A percentile compares a stretch with the other conserved stretches of the same genome.
These are phyloP conservation scores for Zaprionus vittiger DNA, from an alignment of 1,140 invertebrate species.

Conservation along the genomic window DNA sequence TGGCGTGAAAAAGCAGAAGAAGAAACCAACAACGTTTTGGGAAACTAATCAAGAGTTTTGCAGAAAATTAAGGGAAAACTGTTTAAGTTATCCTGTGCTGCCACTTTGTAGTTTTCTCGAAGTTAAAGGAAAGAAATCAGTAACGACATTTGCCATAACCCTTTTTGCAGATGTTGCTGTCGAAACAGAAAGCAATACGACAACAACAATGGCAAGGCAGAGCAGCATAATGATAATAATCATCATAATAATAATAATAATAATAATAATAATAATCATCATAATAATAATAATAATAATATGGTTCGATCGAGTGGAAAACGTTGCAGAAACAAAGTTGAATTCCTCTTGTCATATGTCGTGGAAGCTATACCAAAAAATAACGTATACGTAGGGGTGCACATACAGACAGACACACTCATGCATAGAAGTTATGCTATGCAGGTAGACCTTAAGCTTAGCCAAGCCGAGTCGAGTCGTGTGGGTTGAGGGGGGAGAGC, in stretches of 20 bases:
- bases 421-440: constrained; percentile 2
- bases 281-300: constrained; percentile 46
- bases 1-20: too few species aligned
- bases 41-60: too few species aligned
- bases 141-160: too few species aligned
- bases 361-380: constrained; percentile 3
- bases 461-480: constrained; percentile 6
- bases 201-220: background rate
- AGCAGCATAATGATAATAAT: constrained; percentile 8
- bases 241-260: constrained; percentile 14
- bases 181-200: background rate
- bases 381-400: constrained; percentile 3
- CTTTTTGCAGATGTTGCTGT: too few species aligned
- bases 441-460: constrained; percentile 25
- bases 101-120: too few species aligned
- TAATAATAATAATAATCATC: background rate
- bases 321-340: constrained; percentile 66
- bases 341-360: constrained; percentile 48
- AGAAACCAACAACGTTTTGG: too few species aligned
- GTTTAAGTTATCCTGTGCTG: too few species aligned
- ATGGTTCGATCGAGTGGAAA: constrained; percentile 77
- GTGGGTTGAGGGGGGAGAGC: background rate
- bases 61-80: too few species aligned
- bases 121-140: too few species aligned
- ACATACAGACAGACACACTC: background rate